Percentiles rank a stretch among this genome's conserved stretches.
Evolutionary conservation across 2,888 invertebrate species (phyloP).

Genomic region (Phymatocera aterrima): DNA sequence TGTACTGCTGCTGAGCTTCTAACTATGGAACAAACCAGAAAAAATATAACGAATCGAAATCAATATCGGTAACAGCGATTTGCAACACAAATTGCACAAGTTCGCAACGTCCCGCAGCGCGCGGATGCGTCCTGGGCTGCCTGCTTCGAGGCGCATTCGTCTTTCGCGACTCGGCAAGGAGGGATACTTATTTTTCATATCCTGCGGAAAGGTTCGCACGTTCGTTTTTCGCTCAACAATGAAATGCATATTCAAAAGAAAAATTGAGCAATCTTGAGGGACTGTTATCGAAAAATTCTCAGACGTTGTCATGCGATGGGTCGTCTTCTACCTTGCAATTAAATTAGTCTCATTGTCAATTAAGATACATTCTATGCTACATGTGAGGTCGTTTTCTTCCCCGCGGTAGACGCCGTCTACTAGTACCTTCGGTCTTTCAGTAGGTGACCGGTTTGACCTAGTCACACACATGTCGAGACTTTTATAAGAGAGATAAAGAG

Average conservation of each 20-base stretch:
- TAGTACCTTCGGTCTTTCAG: too few species aligned
- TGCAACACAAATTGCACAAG: too few species aligned
- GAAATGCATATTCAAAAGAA: too few species aligned
- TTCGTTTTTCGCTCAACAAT: not conserved
- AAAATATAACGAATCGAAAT: not conserved
- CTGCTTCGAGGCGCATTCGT: too few species aligned
- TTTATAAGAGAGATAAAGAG: not conserved
- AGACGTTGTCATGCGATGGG: slow-evolving; percentile 31
- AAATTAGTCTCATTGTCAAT: too few species aligned
- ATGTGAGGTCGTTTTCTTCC: too few species aligned
- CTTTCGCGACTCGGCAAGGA: too few species aligned
- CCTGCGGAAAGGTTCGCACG: not conserved
- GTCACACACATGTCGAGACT: not conserved
- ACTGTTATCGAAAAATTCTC: slow-evolving; percentile 21
- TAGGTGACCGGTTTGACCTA: slow-evolving; percentile 2
- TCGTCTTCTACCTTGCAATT: slow-evolving; percentile 1
- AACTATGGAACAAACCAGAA: slow-evolving; percentile 78
- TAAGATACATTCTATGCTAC: too few species aligned
- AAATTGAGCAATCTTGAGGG: not conserved
- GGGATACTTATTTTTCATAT: not conserved
- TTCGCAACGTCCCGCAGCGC: too few species aligned
- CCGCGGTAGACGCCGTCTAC: not conserved
- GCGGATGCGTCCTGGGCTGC: too few species aligned
- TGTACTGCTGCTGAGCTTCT: slow-evolving; percentile 88
- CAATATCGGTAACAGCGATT: too few species aligned